Percentiles rank a stretch among this genome's conserved stretches.
These are phyloP conservation scores for Lordiphosa stackelbergi DNA, from an alignment of 1,140 invertebrate species.

Conservation along the genomic window DNA sequence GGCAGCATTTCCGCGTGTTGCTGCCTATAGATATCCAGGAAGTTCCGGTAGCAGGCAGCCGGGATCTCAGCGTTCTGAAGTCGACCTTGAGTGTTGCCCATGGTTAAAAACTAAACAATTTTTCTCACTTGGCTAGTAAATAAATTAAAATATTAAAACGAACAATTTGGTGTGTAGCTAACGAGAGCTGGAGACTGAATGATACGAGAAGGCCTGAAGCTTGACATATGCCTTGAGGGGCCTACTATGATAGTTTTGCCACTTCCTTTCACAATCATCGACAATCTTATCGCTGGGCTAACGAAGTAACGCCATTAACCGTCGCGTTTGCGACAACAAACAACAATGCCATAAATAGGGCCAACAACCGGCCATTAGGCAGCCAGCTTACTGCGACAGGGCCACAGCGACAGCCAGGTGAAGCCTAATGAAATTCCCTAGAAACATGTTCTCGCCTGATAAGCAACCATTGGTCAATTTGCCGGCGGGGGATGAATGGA, in stretches of 20 bases:
- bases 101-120: not conserved
- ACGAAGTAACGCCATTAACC: conserved; percentile 72
- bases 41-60: not conserved
- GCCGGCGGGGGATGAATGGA: conserved; percentile 9
- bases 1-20: not conserved
- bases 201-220: too few species aligned
- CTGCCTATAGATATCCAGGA: not conserved
- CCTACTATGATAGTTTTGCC: not conserved
- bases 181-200: too few species aligned
- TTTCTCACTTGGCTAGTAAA: too few species aligned
- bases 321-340: conserved; percentile 48
- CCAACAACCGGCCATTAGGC: conserved; percentile 58
- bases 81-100: not conserved
- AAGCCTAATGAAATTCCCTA: conserved; percentile 73
- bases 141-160: too few species aligned
- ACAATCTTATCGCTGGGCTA: conserved; percentile 68
- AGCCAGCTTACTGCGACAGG: not conserved
- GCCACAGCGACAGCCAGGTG: conserved; percentile 8
- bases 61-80: not conserved
- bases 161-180: too few species aligned
- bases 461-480: conserved; percentile 73
- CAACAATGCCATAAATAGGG: conserved; percentile 54
- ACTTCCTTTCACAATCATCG: not conserved
- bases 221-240: not conserved
- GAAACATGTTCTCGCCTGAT: conserved; percentile 77